Conservation (phyloP, 2,888 invertebrate species). For the Strigamia transsilvanica region DNA sequence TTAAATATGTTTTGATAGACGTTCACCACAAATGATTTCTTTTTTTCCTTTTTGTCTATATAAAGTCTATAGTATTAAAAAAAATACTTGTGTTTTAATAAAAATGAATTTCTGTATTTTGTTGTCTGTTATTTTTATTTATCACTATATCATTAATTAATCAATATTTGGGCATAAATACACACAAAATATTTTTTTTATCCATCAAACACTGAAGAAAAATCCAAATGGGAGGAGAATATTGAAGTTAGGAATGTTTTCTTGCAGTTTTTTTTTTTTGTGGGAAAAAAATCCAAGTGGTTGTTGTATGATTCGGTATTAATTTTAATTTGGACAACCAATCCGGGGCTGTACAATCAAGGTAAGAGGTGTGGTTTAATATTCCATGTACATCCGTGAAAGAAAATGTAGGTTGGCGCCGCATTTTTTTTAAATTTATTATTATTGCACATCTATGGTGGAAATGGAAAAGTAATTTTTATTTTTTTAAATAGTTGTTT, state of each 20-base stretch:
- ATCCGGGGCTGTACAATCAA: not conserved
- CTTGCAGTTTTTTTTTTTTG: no score
- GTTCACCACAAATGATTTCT: not conserved
- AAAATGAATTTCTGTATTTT: not conserved
- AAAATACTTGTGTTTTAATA: constrained; percentile 33
- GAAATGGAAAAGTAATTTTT: no score
- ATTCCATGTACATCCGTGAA: constrained; percentile 7
- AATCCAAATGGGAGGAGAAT: not conserved
- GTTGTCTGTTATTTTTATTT: not conserved
- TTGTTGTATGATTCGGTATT: constrained; percentile 13
- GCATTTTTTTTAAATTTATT: not conserved
- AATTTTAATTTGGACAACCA: not conserved
- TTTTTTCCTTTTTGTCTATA: not conserved
- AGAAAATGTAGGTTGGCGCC: constrained; percentile 1
- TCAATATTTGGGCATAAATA: not conserved
- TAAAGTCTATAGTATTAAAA: constrained; percentile 29
- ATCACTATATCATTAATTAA: not conserved
- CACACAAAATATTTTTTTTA: not conserved
- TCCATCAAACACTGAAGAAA: not conserved
- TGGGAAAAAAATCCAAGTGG: no score
- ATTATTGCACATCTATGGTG: no score
- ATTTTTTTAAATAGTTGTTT: no score
- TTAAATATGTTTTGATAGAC: constrained; percentile 14
- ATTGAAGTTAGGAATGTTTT: not conserved
- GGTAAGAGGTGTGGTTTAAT: constrained; percentile 9